These are phyloP conservation scores for Chymomyza caudatula DNA, from an alignment of 2,888 invertebrate species.

Conservation along the genomic window DNA sequence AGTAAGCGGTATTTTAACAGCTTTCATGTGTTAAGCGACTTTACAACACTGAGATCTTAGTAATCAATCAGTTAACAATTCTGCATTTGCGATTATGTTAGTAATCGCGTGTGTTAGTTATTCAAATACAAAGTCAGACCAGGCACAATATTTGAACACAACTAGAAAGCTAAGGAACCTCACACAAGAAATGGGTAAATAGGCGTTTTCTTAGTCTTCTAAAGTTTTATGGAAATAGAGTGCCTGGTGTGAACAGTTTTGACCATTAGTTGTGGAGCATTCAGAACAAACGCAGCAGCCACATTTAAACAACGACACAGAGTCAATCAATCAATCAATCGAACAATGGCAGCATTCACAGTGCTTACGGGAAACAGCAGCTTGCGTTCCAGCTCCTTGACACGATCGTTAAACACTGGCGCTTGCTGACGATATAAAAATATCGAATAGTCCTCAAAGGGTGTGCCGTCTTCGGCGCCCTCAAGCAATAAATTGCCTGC, in stretches of 20 bases:
- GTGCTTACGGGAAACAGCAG: slow-evolving; percentile 85
- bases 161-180: too few relatives aligned
- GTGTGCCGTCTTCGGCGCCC: slow-evolving; percentile 79
- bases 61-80: too few relatives aligned
- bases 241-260: neutral
- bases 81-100: too few relatives aligned
- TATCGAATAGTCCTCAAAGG: slow-evolving; percentile 90
- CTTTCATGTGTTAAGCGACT: too few relatives aligned
- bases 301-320: slow-evolving; percentile 24
- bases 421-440: slow-evolving; percentile 92
- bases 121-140: too few relatives aligned
- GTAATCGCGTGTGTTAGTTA: too few relatives aligned
- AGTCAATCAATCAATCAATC: slow-evolving; percentile 37
- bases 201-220: too few relatives aligned
- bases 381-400: slow-evolving; percentile 88
- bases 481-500: slow-evolving; percentile 83
- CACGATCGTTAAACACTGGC: slow-evolving; percentile 89
- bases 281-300: neutral
- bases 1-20: too few relatives aligned
- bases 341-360: slow-evolving; percentile 26
- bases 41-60: too few relatives aligned
- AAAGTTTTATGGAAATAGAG: neutral
- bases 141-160: too few relatives aligned
- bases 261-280: neutral
- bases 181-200: too few relatives aligned